These are phyloP conservation scores for Drosophila melanica DNA, from an alignment of 1,140 invertebrate species.

Conservation along the genomic window DNA sequence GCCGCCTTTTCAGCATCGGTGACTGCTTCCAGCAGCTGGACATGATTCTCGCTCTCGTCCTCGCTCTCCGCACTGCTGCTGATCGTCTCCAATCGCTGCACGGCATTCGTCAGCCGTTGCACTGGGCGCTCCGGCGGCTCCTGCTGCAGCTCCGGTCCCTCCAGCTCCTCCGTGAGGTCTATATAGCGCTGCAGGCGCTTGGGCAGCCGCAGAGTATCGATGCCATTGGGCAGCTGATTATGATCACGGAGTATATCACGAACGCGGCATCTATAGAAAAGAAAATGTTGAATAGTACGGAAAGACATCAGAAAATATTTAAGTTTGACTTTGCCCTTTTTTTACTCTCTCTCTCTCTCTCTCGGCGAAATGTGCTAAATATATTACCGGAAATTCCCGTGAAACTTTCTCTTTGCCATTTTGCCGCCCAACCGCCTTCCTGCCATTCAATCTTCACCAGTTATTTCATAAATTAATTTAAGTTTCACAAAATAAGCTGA, in stretches of 20 bases:
- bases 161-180: constrained; percentile 89
- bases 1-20: constrained; percentile 71
- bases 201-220: constrained; percentile 88
- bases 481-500: constrained; percentile 73
- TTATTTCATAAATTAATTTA: constrained; percentile 78
- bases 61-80: constrained; percentile 58
- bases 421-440: background rate
- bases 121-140: constrained; percentile 14
- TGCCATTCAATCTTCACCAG: constrained; percentile 57
- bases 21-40: constrained; percentile 62
- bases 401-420: constrained; percentile 7
- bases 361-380: background rate
- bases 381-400: background rate
- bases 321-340: background rate
- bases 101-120: constrained; percentile 26
- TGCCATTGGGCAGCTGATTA: constrained; percentile 89
- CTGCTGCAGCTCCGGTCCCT: constrained; percentile 35
- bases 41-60: constrained; percentile 67
- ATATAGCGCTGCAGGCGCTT: constrained; percentile 87
- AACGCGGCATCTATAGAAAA: constrained; percentile 86
- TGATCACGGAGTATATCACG: constrained; percentile 87
- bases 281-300: no score
- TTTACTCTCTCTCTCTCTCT: background rate
- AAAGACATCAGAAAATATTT: background rate
- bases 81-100: constrained; percentile 62